Base-by-base conservation (phyloP, 1,140 invertebrate species). In the Mamestra configurata region DNA sequence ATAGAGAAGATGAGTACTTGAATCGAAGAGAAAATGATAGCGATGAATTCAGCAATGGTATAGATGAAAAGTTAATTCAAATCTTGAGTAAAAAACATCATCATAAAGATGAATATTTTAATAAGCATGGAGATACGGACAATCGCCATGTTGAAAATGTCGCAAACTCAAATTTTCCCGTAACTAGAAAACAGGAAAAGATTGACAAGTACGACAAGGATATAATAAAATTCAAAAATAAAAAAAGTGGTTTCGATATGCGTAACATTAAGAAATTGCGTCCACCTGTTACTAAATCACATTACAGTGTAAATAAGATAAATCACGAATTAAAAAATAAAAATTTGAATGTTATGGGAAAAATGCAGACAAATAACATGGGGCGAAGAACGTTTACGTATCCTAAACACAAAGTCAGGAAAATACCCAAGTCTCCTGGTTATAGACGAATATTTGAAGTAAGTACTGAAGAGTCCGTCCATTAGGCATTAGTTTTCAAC, bases 121-220 rank as follows among this genome's bases (percentile, higher is more conserved):
- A 10, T 4, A 66, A 66, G 1, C 10, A 40, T 11, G 3, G 7
- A 22, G 27, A 37, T 18, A 20, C 11, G 11, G 6, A 24, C 4
- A 4, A 8, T 24, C 24, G 13, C 11, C 6, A 22, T 22, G 11
- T 7, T 49, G 66, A 70, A 13, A 40, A 49, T 5, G 13, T 27
- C n/a, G 10, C n/a, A 11, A 4, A 24, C 22, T n/a, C 22, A n/a
- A 24, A 43, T 49, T 10, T 20, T 4, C 18, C 37, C 2, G 0
- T 22, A 15, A 0, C 64, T 13, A 27, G 40, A 70, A 70, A 49
- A 43, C 66, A 70, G 49, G 40, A 70, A 27, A 46, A 43, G 0
- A 27, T 70, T 27, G 20, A 49, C 6, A 70, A 24, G 3, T 70
- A 49, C 7, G 13, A 70, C 4, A 59, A 24, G 5, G n/a, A 55